Percentiles rank a stretch among this genome's conserved stretches.
Evolutionary conservation across 92 coral and sea anemone species (phyloP).

Genomic region (Paragorgia papillata): DNA sequence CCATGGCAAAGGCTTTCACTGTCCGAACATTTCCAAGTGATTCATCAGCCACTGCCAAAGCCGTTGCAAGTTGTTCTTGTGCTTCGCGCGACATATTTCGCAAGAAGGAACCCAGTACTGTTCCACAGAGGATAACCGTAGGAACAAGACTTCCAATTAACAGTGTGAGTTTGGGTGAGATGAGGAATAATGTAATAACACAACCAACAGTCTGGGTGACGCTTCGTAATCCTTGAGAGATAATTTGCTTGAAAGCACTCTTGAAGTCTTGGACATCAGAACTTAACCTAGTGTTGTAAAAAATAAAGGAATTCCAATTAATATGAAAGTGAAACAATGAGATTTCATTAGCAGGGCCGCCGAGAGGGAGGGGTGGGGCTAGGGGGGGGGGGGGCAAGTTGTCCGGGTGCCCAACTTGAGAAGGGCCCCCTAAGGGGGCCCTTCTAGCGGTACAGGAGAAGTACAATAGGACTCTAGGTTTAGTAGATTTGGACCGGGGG

Average conservation of each 20-base stretch:
- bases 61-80: slow-evolving; percentile 94
- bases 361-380: too few species aligned
- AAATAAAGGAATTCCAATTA: background rate
- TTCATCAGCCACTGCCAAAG: slow-evolving; percentile 96
- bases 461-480: too few species aligned
- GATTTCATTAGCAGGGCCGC: too few species aligned
- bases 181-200: slow-evolving; percentile 75
- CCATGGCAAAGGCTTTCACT: slow-evolving; percentile 99
- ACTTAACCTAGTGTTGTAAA: slow-evolving; percentile 61
- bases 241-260: slow-evolving; percentile 93
- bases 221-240: slow-evolving; percentile 94
- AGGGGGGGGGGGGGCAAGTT: too few species aligned
- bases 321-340: too few species aligned
- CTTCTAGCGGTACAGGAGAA: too few species aligned
- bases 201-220: slow-evolving; percentile 94
- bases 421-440: too few species aligned
- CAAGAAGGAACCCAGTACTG: slow-evolving; percentile 86
- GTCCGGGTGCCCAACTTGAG: too few species aligned
- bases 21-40: slow-evolving; percentile 96
- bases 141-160: slow-evolving; percentile 70
- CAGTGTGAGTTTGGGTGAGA: slow-evolving; percentile 88
- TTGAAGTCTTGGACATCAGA: slow-evolving; percentile 96
- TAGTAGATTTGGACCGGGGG: too few species aligned
- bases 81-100: slow-evolving; percentile 86
- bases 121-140: slow-evolving; percentile 72